Base-by-base conservation (phyloP, 2,888 invertebrate genomes). In the Mythimna vitellina region DNA sequence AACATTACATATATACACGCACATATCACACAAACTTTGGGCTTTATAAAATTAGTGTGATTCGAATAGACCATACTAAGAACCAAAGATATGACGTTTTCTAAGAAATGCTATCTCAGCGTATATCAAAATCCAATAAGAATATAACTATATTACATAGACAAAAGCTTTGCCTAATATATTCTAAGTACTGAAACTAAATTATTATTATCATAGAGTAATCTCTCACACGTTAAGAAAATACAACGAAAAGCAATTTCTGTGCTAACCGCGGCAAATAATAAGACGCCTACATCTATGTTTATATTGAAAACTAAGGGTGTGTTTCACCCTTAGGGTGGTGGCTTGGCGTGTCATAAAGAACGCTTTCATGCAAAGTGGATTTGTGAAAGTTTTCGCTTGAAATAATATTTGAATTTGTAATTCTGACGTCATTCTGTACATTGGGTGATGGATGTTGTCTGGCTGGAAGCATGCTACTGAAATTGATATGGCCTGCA, bases 401-500 rank as follows among this genome's bases (percentile, higher is more conserved):
- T 88, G 92, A 93, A 94, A 93, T 94, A 94, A 92, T 93, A 93
- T 94, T 93, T 93, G 93, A 93, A 94, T 93, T 92, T 92, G 92
- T 92, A 93, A 93, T 92, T 92, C 90, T 91, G 90, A 92, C 91
- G 90, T 92, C 90, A 89, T 83, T 81, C 81, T 81, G 87, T 90
- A 86, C 86, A 88, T 84, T 79, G 83, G 85, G 92, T 93, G 93
- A 93, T 90, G 91, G 90, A 93, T 93, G 89, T 91, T 91, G 92
- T 92, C 92, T 92, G 90, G 88, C 78, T 79, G 49, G 63, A 67
- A 85, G 85, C 86, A 89, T 87, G 86, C 86, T 76, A 86, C 78
- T 76, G 63, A 82, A 82, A 84, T 82, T 84, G 77, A 85, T 87
- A 84, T 84, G 77, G 73, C 73, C 70, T 77, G 82, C 72, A 70